A percentile compares a stretch with the other conserved stretches of the same genome.
Conservation (phyloP, 2,113 vertebrate genomes). For the Cygnus atratus region DNA sequence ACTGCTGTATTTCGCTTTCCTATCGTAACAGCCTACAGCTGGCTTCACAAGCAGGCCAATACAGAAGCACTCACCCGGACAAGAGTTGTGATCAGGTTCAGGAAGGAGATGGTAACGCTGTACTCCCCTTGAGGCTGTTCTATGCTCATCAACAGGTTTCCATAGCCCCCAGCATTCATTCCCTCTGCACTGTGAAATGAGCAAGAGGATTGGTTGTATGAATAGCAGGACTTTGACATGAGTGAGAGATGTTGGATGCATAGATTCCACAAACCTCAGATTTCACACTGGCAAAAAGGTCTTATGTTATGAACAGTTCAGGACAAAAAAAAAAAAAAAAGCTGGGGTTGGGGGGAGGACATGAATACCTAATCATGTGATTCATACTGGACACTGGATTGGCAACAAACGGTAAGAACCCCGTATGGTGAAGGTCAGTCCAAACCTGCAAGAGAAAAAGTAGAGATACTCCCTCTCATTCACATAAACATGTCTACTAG, state of each 20-base stretch:
- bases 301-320: neutral
- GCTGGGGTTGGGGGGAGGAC: no score
- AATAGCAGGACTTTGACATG: neutral
- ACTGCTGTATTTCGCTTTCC: neutral
- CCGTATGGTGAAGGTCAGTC: constrained; percentile 95
- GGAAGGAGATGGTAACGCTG: constrained; percentile 90
- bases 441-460: constrained; percentile 84
- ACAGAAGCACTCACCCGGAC: constrained; percentile 83
- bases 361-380: constrained; percentile 89
- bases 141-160: constrained; percentile 90
- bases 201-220: neutral
- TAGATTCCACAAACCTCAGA: neutral
- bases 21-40: accelerated
- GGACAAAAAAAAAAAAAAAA: neutral
- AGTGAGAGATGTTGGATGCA: neutral
- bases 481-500: neutral
- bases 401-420: constrained; percentile 92
- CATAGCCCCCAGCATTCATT: constrained; percentile 97
- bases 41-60: neutral
- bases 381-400: constrained; percentile 86
- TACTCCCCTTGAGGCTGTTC: constrained; percentile 96
- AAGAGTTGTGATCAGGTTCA: constrained; percentile 90
- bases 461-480: neutral
- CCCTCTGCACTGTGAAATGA: constrained; percentile 87
- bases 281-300: neutral